Conservation (phyloP, 2,888 invertebrate species). For the Sialis fuliginosa region DNA sequence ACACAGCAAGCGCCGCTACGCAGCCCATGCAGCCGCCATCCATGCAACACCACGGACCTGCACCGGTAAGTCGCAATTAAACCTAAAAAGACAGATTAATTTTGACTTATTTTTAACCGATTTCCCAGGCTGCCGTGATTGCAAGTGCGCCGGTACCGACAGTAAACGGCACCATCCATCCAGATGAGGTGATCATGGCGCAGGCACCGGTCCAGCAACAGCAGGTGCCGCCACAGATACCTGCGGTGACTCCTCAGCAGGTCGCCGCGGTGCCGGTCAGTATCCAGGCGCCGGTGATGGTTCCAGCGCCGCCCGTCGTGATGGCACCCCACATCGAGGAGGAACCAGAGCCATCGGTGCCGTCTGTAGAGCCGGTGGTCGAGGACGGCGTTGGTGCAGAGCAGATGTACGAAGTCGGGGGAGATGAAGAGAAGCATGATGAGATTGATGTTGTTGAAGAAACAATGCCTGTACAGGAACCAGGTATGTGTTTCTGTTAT, state of each 20-base stretch:
- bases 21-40: conserved; percentile 5
- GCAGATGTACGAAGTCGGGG: conserved; percentile 12
- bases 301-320: background rate
- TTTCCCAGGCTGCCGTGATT: conserved; percentile 14
- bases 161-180: conserved; percentile 25
- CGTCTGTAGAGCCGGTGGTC: conserved; percentile 13
- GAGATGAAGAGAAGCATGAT: conserved; percentile 14
- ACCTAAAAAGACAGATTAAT: background rate
- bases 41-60: background rate
- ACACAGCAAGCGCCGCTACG: conserved; percentile 6
- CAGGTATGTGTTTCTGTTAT: conserved; percentile 8
- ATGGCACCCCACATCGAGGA: background rate
- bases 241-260: conserved; percentile 13
- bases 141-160: conserved; percentile 19
- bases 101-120: background rate
- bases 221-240: background rate
- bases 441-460: conserved; percentile 8
- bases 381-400: conserved; percentile 15
- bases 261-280: conserved; percentile 6
- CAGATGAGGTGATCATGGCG: conserved; percentile 19
- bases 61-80: background rate
- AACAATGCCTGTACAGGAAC: conserved; percentile 2
- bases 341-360: conserved; percentile 10
- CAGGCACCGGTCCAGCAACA: conserved; percentile 2
- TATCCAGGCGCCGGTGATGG: background rate